Conservation (phyloP, 1,140 invertebrate species). For the Chironomus tepperi region DNA sequence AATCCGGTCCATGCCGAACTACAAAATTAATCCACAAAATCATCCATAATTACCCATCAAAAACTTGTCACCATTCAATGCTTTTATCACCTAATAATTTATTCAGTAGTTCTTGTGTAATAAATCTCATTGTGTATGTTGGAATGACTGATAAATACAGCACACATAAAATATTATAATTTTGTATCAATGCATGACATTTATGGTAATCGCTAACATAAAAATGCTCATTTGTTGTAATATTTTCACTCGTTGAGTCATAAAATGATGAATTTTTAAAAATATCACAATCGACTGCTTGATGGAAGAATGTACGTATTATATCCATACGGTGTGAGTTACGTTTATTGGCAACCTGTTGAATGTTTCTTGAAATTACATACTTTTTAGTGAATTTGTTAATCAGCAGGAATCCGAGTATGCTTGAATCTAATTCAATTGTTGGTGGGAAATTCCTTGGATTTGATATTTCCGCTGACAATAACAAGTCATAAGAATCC, state of each 20-base stretch:
- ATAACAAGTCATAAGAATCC: slow-evolving; percentile 51
- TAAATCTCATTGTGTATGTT: slow-evolving; percentile 51
- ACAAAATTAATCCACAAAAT: no score
- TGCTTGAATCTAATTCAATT: slow-evolving; percentile 50
- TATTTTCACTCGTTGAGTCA: slow-evolving; percentile 30
- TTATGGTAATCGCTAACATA: slow-evolving; percentile 79
- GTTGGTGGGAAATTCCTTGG: slow-evolving; percentile 55
- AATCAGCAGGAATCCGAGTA: slow-evolving; percentile 63
- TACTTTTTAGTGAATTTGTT: slow-evolving; percentile 56
- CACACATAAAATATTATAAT: slow-evolving; percentile 55
- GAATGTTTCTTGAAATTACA: slow-evolving; percentile 54
- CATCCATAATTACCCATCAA: no score
- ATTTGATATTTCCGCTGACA: slow-evolving; percentile 49
- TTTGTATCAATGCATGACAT: slow-evolving; percentile 56
- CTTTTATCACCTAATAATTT: neutral
- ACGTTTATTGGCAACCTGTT: slow-evolving; percentile 43
- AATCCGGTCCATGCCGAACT: no score
- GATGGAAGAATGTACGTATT: slow-evolving; percentile 61
- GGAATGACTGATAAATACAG: slow-evolving; percentile 57
- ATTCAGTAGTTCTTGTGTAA: neutral
- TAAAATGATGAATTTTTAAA: slow-evolving; percentile 6
- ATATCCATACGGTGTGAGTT: slow-evolving; percentile 55
- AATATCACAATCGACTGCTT: slow-evolving; percentile 41
- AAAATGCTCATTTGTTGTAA: slow-evolving; percentile 55
- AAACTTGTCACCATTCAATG: neutral